Base-by-base conservation (phyloP, 2,113 vertebrate genomes). In the Brachypodius melanocephalos region DNA sequence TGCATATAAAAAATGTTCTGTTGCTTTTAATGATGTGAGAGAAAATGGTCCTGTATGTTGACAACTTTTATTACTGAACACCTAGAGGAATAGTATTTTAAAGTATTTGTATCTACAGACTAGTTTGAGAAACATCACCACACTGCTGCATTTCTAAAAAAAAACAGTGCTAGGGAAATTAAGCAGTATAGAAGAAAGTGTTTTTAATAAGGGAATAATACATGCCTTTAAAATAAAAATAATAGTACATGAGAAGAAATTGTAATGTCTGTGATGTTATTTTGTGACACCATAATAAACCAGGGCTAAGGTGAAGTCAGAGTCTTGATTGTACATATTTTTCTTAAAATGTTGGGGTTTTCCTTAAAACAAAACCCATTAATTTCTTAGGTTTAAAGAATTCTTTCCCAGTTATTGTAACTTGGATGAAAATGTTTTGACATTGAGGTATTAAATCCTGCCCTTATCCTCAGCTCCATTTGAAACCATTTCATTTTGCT, bases 321-420 rank as follows among this genome's bases (percentile, higher is more conserved):
- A 29, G 5, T 12, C 43, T 55, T 84, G 17, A 51, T 38, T 38
- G 2, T 43, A 45, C 0, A 0, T 32, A 17, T 12, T 4, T 61
- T 55, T 74, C 29, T 80, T n/a, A 66, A 80, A 18, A 49, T 32
- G 1, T 6, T 52, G 14, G 3, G 5, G 1, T 5, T 83, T 90
- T 65, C 14, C 28, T 95, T 57, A 67, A 77, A 84, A 15, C 46
- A 83, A 5, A 88, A 36, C 36, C 34, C 0, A 13, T 62, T 34
- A 26, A n/a, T 49, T 79, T 69, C 6, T 42, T 45, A 29, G 10
- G 2, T 69, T 48, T 69, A 83, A 82, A 54, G 12, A 29, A 29
- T 54, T 12, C 1, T 72, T 66, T 89, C 26, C 12, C 25, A 62
- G 21, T 74, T 81, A 71, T 42, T 81, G 4, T 8, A 54, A 55